Evolutionary conservation across 2,113 vertebrate genomes (phyloP), one percentile per base, ranked within the genome.

Genomic region (Grantiella picta): DNA sequence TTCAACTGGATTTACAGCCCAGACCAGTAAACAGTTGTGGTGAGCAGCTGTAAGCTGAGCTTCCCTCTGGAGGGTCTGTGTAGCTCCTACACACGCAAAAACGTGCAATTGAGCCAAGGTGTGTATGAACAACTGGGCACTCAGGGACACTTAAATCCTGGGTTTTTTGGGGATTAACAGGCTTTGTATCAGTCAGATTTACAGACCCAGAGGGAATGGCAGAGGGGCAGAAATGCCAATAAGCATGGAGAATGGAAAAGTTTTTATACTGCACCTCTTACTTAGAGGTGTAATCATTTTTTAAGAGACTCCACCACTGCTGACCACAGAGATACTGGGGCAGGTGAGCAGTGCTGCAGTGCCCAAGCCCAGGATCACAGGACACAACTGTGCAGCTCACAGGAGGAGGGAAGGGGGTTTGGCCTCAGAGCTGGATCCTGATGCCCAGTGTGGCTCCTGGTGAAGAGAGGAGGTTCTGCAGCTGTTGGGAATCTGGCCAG

Each of bases 331-430:
- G 2, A 93, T 49, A 63, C 44, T 11, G 28, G 13, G 49, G 77
- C 60, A 60, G 49, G 15, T 10, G 12, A 45, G 22, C 9, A 28
- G 7, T 5, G 17, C 52, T 33, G 52, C 33, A 28, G 49, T 12
- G 27, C 31, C 17, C 25, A 20, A 72, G 52, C 33, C 61, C 29
- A 15, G 47, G 24, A 50, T 9, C 69, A 4, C 72, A 36, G 36
- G 3, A 2, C 4, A 2, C 8, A 19, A 0, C 4, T 6, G 6
- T 2, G 19, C 16, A 27, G 56, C 3, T 23, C 52, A 6, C 52
- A 29, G 20, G 36, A 65, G 25, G 7, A 7, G 42, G 57, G 28
- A 69, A 44, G 28, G 23, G 31, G 21, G 40, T 33, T 36, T 36
- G 11, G 44, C 90, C 52, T 60, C n/a, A 12, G 38, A 38, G 42